Evolutionary conservation across 2,888 invertebrate species (phyloP), one percentile per base, ranked within the genome.

Genomic region (Rutpela maculata): DNA sequence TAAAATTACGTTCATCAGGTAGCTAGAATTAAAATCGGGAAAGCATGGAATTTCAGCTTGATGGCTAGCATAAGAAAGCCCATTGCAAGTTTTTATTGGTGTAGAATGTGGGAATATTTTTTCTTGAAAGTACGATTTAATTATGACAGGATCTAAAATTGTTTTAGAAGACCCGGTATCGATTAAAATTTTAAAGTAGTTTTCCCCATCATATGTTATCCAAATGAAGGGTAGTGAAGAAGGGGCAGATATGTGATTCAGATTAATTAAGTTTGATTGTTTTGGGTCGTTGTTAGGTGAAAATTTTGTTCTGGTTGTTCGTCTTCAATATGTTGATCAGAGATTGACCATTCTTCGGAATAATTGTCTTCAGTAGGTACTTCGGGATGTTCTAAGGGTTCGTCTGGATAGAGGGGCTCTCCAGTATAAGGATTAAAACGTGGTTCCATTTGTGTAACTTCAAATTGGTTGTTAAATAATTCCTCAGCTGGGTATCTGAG

Each of bases 131-230:
- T 67, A 55, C 15, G 67, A 67, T 67, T 67, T 22, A 67, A 67
- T 55, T 67, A 67, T 50, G 43, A 19, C 19, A 55, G 55, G 55
- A 19, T 67, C 55, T 55, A 67, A 55, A 55, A 67, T 67, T 67
- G 67, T 67, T 67, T 67, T 67, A 67, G 67, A 67, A 22, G 67
- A 66, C 12, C 66, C 66, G 50, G 66, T 66, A 66, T 66, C 50
- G 43, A 67, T 67, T 67, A 55, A 22, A 67, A 55, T 67, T 67
- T 50, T 67, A 67, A 67, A 67, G 43, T 67, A 67, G 65, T 65
- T 67, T 67, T 22, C 22, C 55, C 55, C 67, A 50, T 67, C 67
- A 22, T 65, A 18, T 38, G 65, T 65, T 67, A 55, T 67, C 50
- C 38, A 67, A 26, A 67, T 50, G 22, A 55, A 67, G 4, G 55